Evolutionary conservation across 1,140 invertebrate genomes (phyloP).

Genomic region (Macrosteles quadrilineatus): DNA sequence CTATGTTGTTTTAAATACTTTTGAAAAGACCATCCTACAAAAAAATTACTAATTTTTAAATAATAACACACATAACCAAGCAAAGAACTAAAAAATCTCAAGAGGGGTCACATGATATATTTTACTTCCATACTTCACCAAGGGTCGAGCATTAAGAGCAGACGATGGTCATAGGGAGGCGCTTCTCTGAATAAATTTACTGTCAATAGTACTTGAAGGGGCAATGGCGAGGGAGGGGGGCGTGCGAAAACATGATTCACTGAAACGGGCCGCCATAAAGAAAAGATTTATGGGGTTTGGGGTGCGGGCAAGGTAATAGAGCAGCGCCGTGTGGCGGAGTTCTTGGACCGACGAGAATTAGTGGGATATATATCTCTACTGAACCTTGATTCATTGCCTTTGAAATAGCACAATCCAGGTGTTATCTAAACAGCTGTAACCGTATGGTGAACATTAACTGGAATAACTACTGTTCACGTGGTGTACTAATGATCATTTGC

Average conservation of each 20-base stretch:
- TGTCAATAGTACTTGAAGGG: slow-evolving; percentile 15
- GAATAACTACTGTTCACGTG: too few species aligned
- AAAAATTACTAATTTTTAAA: too few species aligned
- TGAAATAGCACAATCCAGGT: neutral
- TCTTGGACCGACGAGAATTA: slow-evolving; percentile 12
- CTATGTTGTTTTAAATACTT: too few species aligned
- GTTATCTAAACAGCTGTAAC: neutral
- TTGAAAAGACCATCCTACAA: too few species aligned
- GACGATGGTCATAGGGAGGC: neutral
- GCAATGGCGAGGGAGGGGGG: neutral
- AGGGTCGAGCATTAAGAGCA: slow-evolving; percentile 4
- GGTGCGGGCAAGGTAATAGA: slow-evolving; percentile 22
- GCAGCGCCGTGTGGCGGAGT: too few species aligned
- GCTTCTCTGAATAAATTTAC: neutral
- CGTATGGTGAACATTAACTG: too few species aligned
- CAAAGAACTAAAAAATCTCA: too few species aligned
- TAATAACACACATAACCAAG: too few species aligned
- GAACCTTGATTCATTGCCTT: neutral
- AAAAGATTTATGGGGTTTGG: slow-evolving; percentile 4
- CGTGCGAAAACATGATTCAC: slow-evolving; percentile 25
- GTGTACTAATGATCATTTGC: too few species aligned
- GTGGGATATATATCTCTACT: slow-evolving; percentile 18
- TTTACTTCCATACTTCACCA: neutral
- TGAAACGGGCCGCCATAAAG: slow-evolving; percentile 16
- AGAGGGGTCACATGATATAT: too few species aligned